Conservation (phyloP, 2,113 vertebrate species). For the Heloderma charlesbogerti region DNA sequence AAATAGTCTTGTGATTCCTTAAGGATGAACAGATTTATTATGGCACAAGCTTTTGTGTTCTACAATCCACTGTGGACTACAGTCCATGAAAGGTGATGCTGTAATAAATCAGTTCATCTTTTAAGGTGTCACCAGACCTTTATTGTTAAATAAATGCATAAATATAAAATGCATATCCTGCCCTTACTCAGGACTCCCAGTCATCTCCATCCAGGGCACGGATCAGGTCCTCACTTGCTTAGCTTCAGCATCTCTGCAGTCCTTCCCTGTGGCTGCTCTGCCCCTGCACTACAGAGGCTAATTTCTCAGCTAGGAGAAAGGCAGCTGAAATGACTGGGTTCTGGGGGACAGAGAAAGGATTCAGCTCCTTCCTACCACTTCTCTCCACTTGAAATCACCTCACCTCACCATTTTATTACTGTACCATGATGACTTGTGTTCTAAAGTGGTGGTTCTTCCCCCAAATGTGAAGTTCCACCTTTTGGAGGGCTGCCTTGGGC, state of each 20-base stretch:
- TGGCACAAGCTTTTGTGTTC: neutral
- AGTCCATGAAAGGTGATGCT: neutral
- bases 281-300: neutral
- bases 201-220: neutral
- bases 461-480: no score
- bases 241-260: neutral
- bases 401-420: neutral
- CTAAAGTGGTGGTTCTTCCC: neutral
- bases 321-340: neutral
- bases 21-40: neutral
- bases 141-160: no score
- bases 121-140: no score
- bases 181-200: neutral
- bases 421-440: no score
- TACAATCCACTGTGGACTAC: neutral
- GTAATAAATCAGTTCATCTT: neutral
- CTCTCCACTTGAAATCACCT: neutral
- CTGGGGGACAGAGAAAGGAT: neutral
- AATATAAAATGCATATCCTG: neutral
- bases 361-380: neutral
- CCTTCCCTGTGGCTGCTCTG: neutral
- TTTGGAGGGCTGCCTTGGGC: neutral
- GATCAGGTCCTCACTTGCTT: neutral
- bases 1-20: neutral
- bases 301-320: neutral